Evolutionary conservation across 2,797 vertebrate species (phyloP).

Genomic region (Mus caroli): DNA sequence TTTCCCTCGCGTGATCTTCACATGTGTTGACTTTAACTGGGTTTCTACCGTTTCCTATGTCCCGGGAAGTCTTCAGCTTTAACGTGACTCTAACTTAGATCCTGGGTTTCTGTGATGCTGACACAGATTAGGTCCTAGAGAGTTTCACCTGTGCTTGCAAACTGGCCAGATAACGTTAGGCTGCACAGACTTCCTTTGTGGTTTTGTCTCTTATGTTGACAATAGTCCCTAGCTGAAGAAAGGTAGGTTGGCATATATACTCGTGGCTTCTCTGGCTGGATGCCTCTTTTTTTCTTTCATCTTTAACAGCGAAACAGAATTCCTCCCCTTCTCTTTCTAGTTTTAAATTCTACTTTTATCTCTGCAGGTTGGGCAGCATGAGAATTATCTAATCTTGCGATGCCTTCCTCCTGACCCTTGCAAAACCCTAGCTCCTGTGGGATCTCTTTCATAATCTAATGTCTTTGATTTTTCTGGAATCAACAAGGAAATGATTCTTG

Average conservation of each 20-base stretch:
- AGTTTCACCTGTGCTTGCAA: constrained; percentile 59
- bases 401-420: constrained; percentile 22
- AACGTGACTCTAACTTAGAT: constrained; percentile 30
- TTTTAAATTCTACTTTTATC: constrained; percentile 51
- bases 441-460: constrained; percentile 19
- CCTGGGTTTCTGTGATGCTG: constrained; percentile 45
- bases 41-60: constrained; percentile 59
- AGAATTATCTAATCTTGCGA: constrained; percentile 13
- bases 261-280: background rate
- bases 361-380: background rate
- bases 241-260: background rate
- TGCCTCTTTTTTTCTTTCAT: constrained; percentile 51
- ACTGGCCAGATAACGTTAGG: constrained; percentile 34
- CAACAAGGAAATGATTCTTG: constrained; percentile 53
- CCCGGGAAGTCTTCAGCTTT: constrained; percentile 53
- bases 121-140: background rate
- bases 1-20: background rate
- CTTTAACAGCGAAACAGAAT: background rate
- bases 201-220: constrained; percentile 56
- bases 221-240: background rate
- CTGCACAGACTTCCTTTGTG: constrained; percentile 23
- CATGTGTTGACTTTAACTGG: background rate
- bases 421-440: background rate
- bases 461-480: constrained; percentile 64
- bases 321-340: background rate